Evolutionary conservation across 1,140 invertebrate genomes (phyloP), one percentile per base, ranked within the genome.

Genomic region (Drosophila azteca): DNA sequence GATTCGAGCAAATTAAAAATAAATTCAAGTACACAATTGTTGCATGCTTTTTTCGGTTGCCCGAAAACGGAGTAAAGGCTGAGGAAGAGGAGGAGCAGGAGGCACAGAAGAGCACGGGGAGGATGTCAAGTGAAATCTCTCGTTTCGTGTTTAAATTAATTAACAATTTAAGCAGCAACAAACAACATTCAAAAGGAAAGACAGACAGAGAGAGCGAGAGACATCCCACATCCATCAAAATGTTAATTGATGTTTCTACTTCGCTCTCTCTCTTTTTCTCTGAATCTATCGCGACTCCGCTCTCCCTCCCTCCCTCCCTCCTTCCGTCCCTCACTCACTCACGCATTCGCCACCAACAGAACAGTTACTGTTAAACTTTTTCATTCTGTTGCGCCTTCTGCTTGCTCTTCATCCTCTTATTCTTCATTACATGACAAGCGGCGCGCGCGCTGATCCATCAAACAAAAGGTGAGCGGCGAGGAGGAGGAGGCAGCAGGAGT

Each of bases 361-460:
- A 39, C 35, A 39, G 35, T 53, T 52, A 35, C 48, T 57, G 49
- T 69, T 53, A 68, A 48, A 48, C 49, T 82, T 77, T 67, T 62
- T 72, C 62, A 65, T 58, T 77, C 67, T 75, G 46, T 81, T 59
- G 50, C 71, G 67, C 53, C 64, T 59, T 68, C 45, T 39, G 11
- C 35, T 69, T 58, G 45, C 35, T 22, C 50, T n/a, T 11, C 31
- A 39, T 13, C 57, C 48, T 13, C 20, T 22, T 62, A 52, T 77
- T 71, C 46, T 73, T 77, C 61, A 71, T 87, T 85, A 85, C 81
- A 85, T 65, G 81, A 85, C 77, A 85, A 74, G 68, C 81, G 82
- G 74, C 81, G 68, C 75, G 73, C 65, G 82, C 74, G 81, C 82
- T 78, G 81, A 85, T 87, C 81, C 83, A 85, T 85, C 82, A 85